phyloP scores from a whole-genome alignment of 2,797 vertebrate genomes.

The Oryzias dopingdopingensis region DNA sequence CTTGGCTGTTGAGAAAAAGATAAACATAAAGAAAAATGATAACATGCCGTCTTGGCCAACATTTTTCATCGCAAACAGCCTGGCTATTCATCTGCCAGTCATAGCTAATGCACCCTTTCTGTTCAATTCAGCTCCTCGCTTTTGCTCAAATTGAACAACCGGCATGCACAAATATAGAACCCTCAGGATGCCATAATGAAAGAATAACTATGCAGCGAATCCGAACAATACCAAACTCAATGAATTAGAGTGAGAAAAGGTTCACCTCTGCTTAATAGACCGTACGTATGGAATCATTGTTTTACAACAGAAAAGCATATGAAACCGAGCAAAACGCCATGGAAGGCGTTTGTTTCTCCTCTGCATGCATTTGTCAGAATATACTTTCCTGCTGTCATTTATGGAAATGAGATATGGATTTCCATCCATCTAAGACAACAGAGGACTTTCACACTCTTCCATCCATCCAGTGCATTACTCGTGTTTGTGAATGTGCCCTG shows the following conservation, averaged over 20 bases:
- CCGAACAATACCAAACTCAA: conserved; percentile 25
- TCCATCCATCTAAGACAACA: conserved; percentile 29
- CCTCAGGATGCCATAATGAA: conserved; percentile 38
- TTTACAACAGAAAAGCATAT: conserved; percentile 1
- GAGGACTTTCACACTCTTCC: conserved; percentile 21
- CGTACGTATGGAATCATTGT: conserved; percentile 10
- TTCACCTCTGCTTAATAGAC: conserved; percentile 15
- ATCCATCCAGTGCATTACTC: conserved; percentile 23
- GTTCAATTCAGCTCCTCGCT: conserved; percentile 55
- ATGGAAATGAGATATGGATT: conserved; percentile 9
- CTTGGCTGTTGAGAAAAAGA: conserved; percentile 47
- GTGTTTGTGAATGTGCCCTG: conserved; percentile 29
- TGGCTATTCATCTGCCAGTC: conserved; percentile 60
- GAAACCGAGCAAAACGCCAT: background rate
- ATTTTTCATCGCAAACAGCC: conserved; percentile 37
- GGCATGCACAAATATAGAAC: conserved; percentile 18
- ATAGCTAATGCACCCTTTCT: conserved; percentile 50
- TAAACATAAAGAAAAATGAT: conserved; percentile 49
- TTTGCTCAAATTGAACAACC: conserved; percentile 48
- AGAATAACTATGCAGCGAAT: conserved; percentile 30
- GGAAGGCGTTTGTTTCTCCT: conserved; percentile 5
- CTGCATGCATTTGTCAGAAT: background rate
- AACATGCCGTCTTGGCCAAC: conserved; percentile 42
- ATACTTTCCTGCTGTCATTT: conserved; percentile 16
- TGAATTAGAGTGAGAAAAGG: conserved; percentile 17